Evolutionary conservation across 1,140 invertebrate species (phyloP).

Genomic region (Physella acuta): DNA sequence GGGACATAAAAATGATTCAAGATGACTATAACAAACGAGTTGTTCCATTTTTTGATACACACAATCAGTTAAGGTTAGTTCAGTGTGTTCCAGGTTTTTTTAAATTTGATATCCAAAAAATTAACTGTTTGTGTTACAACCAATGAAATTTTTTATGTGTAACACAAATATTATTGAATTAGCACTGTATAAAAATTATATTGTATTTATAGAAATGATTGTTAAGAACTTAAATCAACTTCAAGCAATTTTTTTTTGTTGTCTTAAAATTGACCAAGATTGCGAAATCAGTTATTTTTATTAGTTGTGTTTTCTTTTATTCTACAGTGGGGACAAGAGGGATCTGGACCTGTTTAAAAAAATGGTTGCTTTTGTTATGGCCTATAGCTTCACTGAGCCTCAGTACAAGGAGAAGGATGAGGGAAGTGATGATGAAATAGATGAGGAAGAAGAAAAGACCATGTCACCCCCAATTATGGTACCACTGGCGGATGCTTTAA

Average conservation of each 20-base stretch:
- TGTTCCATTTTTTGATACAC: conserved; percentile 53
- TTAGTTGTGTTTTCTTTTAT: conserved; percentile 2
- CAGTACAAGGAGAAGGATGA: conserved; percentile 6
- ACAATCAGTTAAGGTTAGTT: too few species aligned
- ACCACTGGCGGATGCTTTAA: conserved; percentile 60
- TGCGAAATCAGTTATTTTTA: neutral
- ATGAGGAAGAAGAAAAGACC: conserved; percentile 34
- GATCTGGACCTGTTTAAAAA: conserved; percentile 54
- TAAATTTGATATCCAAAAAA: too few species aligned
- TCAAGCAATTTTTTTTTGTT: too few species aligned
- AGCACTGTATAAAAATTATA: too few species aligned
- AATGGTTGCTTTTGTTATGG: conserved; percentile 62
- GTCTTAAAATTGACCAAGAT: too few species aligned
- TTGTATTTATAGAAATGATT: too few species aligned
- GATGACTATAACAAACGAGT: conserved; percentile 52
- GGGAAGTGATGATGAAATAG: conserved; percentile 30
- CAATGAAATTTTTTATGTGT: too few species aligned
- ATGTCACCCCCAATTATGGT: conserved; percentile 58
- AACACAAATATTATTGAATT: too few species aligned
- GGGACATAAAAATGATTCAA: conserved; percentile 50
- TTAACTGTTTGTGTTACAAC: too few species aligned
- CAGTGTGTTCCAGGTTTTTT: too few species aligned
- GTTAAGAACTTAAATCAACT: too few species aligned
- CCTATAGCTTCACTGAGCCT: conserved; percentile 61
- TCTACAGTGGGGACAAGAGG: conserved; percentile 38